Evolutionary conservation across 2,888 invertebrate genomes (phyloP).

Genomic region (Zelleria hepariella): DNA sequence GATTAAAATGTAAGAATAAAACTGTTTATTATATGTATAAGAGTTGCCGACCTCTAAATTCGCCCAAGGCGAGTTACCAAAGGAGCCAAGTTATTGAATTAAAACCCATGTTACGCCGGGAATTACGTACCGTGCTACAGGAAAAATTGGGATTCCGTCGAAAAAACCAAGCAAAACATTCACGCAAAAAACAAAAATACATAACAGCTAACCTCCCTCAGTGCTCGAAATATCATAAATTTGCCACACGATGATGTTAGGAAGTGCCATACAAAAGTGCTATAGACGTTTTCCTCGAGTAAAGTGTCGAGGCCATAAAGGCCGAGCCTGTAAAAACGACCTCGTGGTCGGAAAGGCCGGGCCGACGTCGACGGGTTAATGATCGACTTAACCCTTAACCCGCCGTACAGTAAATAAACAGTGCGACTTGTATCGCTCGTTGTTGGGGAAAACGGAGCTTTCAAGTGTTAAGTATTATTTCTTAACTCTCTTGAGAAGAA

Average conservation of each 20-base stretch:
- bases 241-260: not conserved
- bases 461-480: not conserved
- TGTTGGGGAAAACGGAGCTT: not conserved
- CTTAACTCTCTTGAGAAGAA: not conserved
- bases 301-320: not conserved
- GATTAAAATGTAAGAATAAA: too few relatives aligned
- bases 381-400: constrained; percentile 29
- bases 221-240: not conserved
- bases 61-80: too few relatives aligned
- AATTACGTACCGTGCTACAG: too few relatives aligned
- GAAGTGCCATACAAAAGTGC: too few relatives aligned
- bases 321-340: not conserved
- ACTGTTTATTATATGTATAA: too few relatives aligned
- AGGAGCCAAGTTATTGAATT: too few relatives aligned
- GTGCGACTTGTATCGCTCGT: not conserved
- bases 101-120: too few relatives aligned
- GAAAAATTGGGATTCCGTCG: too few relatives aligned
- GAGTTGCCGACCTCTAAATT: too few relatives aligned
- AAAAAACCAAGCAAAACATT: too few relatives aligned
- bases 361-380: constrained; percentile 24
- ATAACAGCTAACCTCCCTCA: not conserved
- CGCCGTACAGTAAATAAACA: constrained; percentile 25
- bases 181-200: too few relatives aligned
- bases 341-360: constrained; percentile 1
- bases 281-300: not conserved